These are phyloP conservation scores for Mactromeris polynyma DNA, from an alignment of 2,888 invertebrate genomes.

Conservation along the genomic window DNA sequence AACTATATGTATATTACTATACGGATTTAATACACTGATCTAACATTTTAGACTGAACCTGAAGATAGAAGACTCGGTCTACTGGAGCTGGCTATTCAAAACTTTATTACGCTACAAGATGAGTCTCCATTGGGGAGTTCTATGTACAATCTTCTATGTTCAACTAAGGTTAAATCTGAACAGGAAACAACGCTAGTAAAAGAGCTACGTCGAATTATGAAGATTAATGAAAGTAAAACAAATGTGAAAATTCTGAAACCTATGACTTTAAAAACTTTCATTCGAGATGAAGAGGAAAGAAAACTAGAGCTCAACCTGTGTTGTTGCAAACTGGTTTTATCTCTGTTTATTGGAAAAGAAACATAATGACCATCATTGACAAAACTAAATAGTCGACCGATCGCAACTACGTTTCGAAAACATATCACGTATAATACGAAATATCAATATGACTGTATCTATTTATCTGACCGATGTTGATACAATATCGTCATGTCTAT, in stretches of 20 bases:
- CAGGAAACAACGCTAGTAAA: conserved; percentile 22
- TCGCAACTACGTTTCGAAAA: not conserved
- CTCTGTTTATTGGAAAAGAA: not conserved
- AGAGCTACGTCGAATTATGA: conserved; percentile 42
- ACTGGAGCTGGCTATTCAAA: conserved; percentile 47
- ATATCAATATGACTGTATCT: too few relatives aligned
- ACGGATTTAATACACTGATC: too few relatives aligned
- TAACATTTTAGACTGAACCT: not conserved
- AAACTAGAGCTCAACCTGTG: not conserved
- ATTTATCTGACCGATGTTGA: too few relatives aligned
- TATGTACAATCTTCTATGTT: conserved; percentile 30
- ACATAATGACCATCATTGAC: not conserved
- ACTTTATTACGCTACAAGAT: conserved; percentile 4
- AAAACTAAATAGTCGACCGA: not conserved
- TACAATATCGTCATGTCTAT: too few relatives aligned
- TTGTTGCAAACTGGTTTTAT: not conserved
- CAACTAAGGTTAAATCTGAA: not conserved
- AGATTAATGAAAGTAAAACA: not conserved
- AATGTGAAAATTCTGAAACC: conserved; percentile 40
- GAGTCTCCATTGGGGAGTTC: conserved; percentile 20
- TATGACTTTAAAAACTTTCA: conserved; percentile 51
- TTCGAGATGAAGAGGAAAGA: conserved; percentile 37
- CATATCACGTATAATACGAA: too few relatives aligned
- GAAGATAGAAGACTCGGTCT: conserved; percentile 57
- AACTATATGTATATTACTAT: too few relatives aligned